Base-by-base conservation (phyloP, 1,140 invertebrate genomes). In the Neomicropteryx cornuta region DNA sequence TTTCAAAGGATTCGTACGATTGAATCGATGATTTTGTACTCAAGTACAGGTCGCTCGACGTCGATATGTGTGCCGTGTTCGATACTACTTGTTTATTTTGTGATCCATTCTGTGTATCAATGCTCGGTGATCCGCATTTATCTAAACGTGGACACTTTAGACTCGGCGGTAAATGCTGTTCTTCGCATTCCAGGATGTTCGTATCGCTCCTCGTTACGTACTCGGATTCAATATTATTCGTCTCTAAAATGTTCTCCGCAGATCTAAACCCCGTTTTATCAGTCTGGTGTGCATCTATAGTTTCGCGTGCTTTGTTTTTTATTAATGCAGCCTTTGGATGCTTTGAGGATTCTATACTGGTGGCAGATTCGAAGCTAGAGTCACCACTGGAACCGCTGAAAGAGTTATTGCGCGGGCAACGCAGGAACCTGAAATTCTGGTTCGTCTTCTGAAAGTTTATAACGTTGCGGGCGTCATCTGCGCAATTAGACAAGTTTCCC, bases 401-500 rank as follows among this genome's bases (percentile, higher is more conserved):
- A 5, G 53, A 49, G 14, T 44, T 44, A 21, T 42, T 40, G 21
- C 44, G 42, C 40, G 58, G 47, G 33, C 57, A 49, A 22, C 56
- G 54, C 4, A 60, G 44, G 43, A 63, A 58, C 40, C 65, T 63
- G 47, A 63, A 66, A 44, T 67, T 66, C 14, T 67, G 60, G n/a
- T 68, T 57, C 38, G 71, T 58, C 55, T 69, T 72, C 17, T 72
- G 68, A 46, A 72, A 74, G 44, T 71, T 69, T 36, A 71, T 58
- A 39, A 73, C 70, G 47, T 70, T 75, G 50, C 69, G 68, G 6
- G 73, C 60, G 48, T 80, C 76, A 51, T 79, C 76, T 23, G 76
- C 77, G 52, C 76, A 78, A 20, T 70, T 75, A 6, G 75, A 72
- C 16, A 80, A 57, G 54, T 73, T 77, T 43, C 75, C 74, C 18